Conservation (phyloP, 2,113 vertebrate genomes). For the Thymallus thymallus region DNA sequence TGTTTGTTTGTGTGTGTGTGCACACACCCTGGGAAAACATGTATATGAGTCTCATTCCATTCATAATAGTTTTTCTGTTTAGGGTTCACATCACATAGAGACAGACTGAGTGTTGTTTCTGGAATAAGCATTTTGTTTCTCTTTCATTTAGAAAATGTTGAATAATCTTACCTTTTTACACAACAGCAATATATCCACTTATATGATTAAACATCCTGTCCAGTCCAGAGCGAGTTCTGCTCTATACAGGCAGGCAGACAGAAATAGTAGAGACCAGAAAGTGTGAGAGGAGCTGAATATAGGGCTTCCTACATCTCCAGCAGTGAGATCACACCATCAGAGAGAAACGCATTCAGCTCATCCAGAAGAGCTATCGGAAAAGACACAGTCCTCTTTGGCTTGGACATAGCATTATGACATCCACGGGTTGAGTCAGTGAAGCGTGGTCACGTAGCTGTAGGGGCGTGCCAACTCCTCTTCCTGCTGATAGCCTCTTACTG, state of each 20-base stretch:
- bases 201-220: neutral
- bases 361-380: slow-evolving; percentile 4
- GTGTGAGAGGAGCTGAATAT: neutral
- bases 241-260: no score
- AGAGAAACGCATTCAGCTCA: neutral
- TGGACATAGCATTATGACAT: neutral
- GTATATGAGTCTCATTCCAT: slow-evolving; percentile 46
- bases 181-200: slow-evolving; percentile 5
- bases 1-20: neutral
- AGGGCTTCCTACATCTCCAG: slow-evolving; percentile 1
- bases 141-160: neutral
- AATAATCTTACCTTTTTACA: slow-evolving; percentile 1
- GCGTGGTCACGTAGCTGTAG: neutral
- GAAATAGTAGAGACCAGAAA: neutral
- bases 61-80: slow-evolving; percentile 19
- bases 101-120: neutral
- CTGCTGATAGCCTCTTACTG: neutral
- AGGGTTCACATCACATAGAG: neutral
- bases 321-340: neutral
- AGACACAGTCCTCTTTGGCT: neutral
- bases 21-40: slow-evolving; percentile 46
- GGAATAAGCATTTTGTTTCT: neutral
- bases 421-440: neutral
- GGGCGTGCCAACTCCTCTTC: neutral
- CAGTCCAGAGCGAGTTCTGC: neutral